Base-by-base conservation (phyloP, 1,140 invertebrate species). In the Eumeta japonica region DNA sequence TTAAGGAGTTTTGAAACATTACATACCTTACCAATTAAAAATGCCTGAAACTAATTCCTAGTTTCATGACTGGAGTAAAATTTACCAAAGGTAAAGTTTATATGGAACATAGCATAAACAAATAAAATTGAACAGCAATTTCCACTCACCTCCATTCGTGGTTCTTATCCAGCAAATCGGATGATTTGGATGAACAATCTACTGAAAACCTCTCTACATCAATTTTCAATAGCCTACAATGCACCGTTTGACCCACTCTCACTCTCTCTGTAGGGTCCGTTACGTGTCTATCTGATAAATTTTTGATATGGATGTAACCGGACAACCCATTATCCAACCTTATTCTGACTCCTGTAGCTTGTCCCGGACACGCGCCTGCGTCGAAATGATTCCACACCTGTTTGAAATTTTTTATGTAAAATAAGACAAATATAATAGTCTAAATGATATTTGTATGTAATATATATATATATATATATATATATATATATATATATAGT, bases 311-410 rank as follows among this genome's bases (percentile, higher is more conserved):
- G 57, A 99, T 93, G 61, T 97, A 98, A 1, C 97, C 96, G 5
- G 81, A 87, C 4, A 99, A 78, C 0, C 93, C 93, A 73, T 98
- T 99, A 57, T 99, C 97, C 0, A 99, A 70, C 1, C 88, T 80
- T 1, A 94, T 78, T 39, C 89, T 82, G 0, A 99, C 87, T 1
- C 97, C 97, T 0, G 89, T 89, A 1, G 95, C 91, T 71, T 94
- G 90, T 0, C 97, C 97, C 0, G 91, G 94, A 78, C 97, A 99
- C 13, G 88, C 85, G 18, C 89, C 90, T 27, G 92, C 88, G 73
- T 98, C 95, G 77, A 98, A 98, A 75, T 98, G 95, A 77, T 94
- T 94, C 95, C 95, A 98, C 3, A 98, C 74, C 73, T 76, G 32
- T 28, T 20, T n/a, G 20, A 38, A 7, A 38, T 19, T 24, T 28